Evolutionary conservation across 2,888 invertebrate genomes (phyloP).

Genomic region (Ceriagrion tenellum): DNA sequence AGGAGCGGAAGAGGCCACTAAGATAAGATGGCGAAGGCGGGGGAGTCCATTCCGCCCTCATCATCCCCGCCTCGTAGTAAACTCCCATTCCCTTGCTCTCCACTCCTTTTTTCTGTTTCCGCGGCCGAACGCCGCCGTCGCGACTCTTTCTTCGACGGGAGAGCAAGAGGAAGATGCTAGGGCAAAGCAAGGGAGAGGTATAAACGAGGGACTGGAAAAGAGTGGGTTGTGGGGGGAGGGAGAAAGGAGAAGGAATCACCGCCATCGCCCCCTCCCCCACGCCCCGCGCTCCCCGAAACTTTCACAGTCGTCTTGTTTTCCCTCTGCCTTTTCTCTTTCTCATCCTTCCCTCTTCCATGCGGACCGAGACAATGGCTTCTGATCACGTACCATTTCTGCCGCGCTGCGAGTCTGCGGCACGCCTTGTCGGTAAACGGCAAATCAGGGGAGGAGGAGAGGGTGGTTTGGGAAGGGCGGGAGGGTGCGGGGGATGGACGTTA

Average conservation of each 20-base stretch:
- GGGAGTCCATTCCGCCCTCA: background rate
- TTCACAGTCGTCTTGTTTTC: conserved; percentile 45
- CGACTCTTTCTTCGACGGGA: background rate
- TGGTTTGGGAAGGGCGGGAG: background rate
- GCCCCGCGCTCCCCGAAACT: background rate
- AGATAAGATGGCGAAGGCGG: background rate
- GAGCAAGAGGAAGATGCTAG: background rate
- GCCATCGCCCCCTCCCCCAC: no score
- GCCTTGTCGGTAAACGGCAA: background rate
- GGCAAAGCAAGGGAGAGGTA: background rate
- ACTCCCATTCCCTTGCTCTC: background rate
- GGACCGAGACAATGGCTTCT: conserved; percentile 56
- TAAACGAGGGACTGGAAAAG: background rate
- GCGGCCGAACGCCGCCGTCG: background rate
- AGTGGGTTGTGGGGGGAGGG: background rate
- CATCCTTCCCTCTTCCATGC: background rate
- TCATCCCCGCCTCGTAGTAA: background rate
- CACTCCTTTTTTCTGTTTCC: background rate
- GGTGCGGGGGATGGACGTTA: background rate
- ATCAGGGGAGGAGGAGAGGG: background rate
- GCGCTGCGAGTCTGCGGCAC: conserved; percentile 15
- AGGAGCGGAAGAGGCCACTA: background rate
- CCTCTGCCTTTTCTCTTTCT: no score
- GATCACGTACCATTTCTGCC: conserved; percentile 59
- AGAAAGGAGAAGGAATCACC: background rate